Conservation (phyloP, 2,113 vertebrate species). For the Bostrychus sinensis region DNA sequence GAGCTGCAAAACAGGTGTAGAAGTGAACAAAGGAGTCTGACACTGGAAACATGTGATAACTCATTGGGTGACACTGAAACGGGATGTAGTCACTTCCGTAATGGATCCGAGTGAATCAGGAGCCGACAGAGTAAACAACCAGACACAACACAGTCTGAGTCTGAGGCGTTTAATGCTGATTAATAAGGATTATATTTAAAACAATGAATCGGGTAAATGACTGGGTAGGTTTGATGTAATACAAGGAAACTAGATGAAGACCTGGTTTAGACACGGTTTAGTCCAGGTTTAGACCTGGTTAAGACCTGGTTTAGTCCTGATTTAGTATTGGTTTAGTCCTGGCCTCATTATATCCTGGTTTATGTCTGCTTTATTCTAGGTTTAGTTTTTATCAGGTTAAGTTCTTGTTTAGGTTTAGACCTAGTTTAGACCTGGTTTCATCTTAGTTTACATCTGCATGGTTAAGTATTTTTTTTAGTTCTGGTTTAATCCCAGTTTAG, state of each 20-base stretch:
- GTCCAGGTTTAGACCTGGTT: background rate
- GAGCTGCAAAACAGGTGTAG: conserved; percentile 30
- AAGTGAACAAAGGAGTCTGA: conserved; percentile 50
- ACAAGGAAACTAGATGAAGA: background rate
- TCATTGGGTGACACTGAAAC: conserved; percentile 51
- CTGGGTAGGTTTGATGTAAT: background rate
- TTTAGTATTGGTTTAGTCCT: background rate
- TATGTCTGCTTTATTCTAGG: too few species aligned
- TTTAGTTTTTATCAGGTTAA: too few species aligned
- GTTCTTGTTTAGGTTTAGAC: too few species aligned
- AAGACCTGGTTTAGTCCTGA: background rate
- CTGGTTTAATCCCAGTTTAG: too few species aligned
- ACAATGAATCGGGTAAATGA: background rate
- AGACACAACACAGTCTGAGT: background rate
- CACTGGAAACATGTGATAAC: conserved; percentile 52
- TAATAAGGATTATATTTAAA: background rate
- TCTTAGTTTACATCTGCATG: too few species aligned
- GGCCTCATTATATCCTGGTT: too few species aligned
- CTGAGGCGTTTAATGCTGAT: background rate
- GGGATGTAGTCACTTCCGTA: conserved; percentile 22
- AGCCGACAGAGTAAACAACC: conserved; percentile 1
- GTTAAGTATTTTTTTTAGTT: too few species aligned
- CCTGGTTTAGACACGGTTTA: background rate
- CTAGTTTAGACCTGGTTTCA: too few species aligned
- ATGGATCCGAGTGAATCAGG: conserved; percentile 19